Evolutionary conservation across 2,797 vertebrate species (phyloP).

Genomic region (Nothura maculosa): DNA sequence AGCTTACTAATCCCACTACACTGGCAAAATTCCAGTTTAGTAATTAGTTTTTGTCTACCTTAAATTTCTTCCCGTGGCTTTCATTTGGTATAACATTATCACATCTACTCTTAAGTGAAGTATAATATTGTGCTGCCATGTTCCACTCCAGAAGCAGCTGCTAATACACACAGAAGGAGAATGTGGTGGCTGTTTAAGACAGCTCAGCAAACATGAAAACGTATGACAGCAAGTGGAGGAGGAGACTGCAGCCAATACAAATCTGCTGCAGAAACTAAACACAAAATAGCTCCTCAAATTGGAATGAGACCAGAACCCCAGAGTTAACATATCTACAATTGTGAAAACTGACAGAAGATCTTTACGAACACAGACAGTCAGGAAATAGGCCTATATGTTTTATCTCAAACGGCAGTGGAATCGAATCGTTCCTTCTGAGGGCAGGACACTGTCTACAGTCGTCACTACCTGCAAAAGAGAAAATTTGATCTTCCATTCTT

Average conservation of each 20-base stretch:
- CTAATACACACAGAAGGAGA: slow-evolving; percentile 59
- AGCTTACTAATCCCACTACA: slow-evolving; percentile 18
- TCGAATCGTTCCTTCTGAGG: not conserved
- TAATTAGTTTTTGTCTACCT: slow-evolving; percentile 51
- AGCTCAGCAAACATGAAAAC: slow-evolving; percentile 64
- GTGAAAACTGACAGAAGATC: slow-evolving; percentile 61
- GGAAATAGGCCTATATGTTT: not conserved
- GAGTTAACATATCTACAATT: slow-evolving; percentile 37
- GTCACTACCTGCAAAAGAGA: not conserved
- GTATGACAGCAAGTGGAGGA: slow-evolving; percentile 58
- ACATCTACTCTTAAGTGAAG: slow-evolving; percentile 15
- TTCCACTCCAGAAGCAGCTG: slow-evolving; percentile 58
- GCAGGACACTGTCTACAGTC: not conserved
- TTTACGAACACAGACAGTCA: slow-evolving; percentile 33
- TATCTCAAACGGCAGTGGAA: not conserved
- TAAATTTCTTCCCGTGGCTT: slow-evolving; percentile 14
- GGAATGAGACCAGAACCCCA: slow-evolving; percentile 45
- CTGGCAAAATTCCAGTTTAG: slow-evolving; percentile 31
- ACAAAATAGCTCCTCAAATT: slow-evolving; percentile 58
- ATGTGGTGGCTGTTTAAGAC: slow-evolving; percentile 61
- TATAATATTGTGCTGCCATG: slow-evolving; percentile 45
- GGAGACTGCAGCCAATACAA: slow-evolving; percentile 55
- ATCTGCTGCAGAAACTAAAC: slow-evolving; percentile 65
- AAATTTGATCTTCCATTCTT: not conserved
- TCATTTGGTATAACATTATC: slow-evolving; percentile 5